A percentile compares a stretch with the other conserved stretches of the same genome.
These are phyloP conservation scores for Gymnocephalus cernua DNA, from an alignment of 2,113 vertebrate species.

Conservation along the genomic window DNA sequence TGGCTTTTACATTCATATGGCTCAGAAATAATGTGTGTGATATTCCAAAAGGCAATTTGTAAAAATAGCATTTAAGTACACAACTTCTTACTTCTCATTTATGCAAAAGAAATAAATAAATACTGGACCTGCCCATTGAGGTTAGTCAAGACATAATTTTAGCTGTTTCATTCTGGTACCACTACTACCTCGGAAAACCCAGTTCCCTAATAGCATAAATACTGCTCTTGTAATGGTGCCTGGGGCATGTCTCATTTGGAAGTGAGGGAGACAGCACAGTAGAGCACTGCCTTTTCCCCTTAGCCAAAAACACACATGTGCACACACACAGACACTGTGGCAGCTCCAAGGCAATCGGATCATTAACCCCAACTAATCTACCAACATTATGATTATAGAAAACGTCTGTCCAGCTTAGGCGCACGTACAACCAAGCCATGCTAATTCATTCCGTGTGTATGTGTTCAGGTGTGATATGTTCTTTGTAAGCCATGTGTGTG, in stretches of 20 bases:
- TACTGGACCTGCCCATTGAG: slow-evolving; percentile 61
- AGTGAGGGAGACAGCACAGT: slow-evolving; percentile 49
- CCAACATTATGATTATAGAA: slow-evolving; percentile 76
- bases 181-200: slow-evolving; percentile 49
- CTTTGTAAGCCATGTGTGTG: slow-evolving; percentile 38
- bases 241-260: slow-evolving; percentile 69
- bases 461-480: slow-evolving; percentile 19
- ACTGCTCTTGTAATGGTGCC: slow-evolving; percentile 67
- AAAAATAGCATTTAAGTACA: slow-evolving; percentile 70
- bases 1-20: slow-evolving; percentile 29
- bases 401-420: slow-evolving; percentile 57
- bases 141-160: slow-evolving; percentile 71
- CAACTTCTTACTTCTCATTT: slow-evolving; percentile 73
- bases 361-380: slow-evolving; percentile 80
- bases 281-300: slow-evolving; percentile 52
- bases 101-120: slow-evolving; percentile 74
- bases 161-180: slow-evolving; percentile 64
- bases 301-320: slow-evolving; percentile 53
- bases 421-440: slow-evolving; percentile 30
- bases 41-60: slow-evolving; percentile 35
- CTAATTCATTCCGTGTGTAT: slow-evolving; percentile 58
- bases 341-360: slow-evolving; percentile 64
- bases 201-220: slow-evolving; percentile 72
- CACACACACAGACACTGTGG: slow-evolving; percentile 11
- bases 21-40: slow-evolving; percentile 47